phyloP scores from a whole-genome alignment of 2,888 invertebrate genomes.

The Stegana nigrithorax region DNA sequence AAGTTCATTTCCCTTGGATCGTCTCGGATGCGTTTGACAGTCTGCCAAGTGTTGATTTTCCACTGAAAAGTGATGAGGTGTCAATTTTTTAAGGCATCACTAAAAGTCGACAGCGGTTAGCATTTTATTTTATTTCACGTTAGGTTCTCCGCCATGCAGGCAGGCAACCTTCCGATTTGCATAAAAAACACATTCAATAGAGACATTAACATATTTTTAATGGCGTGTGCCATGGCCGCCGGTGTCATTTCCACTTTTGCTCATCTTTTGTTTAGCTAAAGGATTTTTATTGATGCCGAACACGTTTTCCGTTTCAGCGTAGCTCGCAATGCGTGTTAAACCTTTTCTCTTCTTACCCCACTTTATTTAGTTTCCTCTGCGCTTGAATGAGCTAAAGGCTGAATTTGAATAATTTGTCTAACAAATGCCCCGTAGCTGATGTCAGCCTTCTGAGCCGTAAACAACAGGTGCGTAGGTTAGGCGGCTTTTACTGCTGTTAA shows the following conservation, averaged over 20 bases:
- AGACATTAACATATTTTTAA: constrained; percentile 32
- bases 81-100: constrained; percentile 47
- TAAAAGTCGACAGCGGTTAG: background rate
- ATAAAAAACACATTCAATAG: constrained; percentile 48
- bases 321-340: constrained; percentile 26
- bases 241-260: constrained; percentile 9
- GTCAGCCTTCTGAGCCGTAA: background rate
- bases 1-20: constrained; percentile 5
- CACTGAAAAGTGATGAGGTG: constrained; percentile 60
- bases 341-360: background rate
- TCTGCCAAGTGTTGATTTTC: constrained; percentile 19
- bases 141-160: constrained; percentile 13
- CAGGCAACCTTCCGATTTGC: too few relatives aligned
- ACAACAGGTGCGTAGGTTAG: background rate
- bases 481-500: too few relatives aligned
- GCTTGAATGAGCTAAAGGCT: background rate
- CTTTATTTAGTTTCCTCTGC: background rate
- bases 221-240: constrained; percentile 25
- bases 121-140: background rate
- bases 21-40: background rate
- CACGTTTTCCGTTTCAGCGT: constrained; percentile 45
- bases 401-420: constrained; percentile 17
- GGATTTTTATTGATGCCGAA: constrained; percentile 52
- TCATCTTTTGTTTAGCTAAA: constrained; percentile 37
- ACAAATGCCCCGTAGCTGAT: background rate